Evolutionary conservation across 2,888 invertebrate species (phyloP).

Genomic region (Pollenia angustigena): DNA sequence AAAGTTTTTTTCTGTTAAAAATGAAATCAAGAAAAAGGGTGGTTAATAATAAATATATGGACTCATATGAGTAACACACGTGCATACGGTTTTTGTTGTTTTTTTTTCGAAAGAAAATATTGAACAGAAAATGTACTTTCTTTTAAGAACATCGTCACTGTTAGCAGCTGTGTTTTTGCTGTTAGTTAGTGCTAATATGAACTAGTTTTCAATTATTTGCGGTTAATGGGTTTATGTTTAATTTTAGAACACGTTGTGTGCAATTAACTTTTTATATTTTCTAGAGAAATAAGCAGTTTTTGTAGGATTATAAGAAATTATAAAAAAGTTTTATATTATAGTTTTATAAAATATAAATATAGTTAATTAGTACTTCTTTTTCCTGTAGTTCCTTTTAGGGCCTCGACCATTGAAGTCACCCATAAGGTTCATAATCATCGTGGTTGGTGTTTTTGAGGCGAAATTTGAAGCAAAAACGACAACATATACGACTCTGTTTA

Average conservation of each 20-base stretch:
- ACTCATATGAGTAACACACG: slow-evolving; percentile 45
- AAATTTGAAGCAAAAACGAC: too few species aligned
- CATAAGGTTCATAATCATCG: too few species aligned
- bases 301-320: too few species aligned
- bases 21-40: slow-evolving; percentile 32
- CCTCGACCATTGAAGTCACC: too few species aligned
- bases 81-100: not conserved
- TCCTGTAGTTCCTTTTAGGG: too few species aligned
- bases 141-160: not conserved
- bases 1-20: slow-evolving; percentile 25
- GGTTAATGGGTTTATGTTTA: slow-evolving; percentile 46
- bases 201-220: slow-evolving; percentile 53
- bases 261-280: too few species aligned
- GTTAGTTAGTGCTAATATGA: slow-evolving; percentile 42
- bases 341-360: too few species aligned
- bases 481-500: too few species aligned
- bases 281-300: too few species aligned
- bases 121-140: slow-evolving; percentile 21
- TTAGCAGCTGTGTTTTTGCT: slow-evolving; percentile 47
- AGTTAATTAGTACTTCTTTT: too few species aligned
- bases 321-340: too few species aligned
- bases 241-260: slow-evolving; percentile 1
- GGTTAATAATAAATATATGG: slow-evolving; percentile 29
- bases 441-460: too few species aligned
- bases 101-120: slow-evolving; percentile 15